phyloP scores from a whole-genome alignment of 2,888 invertebrate species.

The Phragmatobia fuliginosa region DNA sequence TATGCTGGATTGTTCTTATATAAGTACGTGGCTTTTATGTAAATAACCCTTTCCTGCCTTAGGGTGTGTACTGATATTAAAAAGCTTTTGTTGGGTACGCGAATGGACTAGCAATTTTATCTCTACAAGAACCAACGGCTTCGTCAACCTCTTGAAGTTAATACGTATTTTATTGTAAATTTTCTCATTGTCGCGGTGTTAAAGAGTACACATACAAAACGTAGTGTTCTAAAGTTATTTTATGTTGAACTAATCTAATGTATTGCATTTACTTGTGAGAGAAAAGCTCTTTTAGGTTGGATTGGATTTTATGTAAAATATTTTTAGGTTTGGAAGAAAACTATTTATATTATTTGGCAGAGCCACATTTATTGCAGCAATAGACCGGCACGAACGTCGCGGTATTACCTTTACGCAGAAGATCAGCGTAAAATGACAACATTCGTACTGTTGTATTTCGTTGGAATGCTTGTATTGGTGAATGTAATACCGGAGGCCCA shows the following conservation, averaged over 20 bases:
- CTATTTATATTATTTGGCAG: background rate
- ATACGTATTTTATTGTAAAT: slow-evolving; percentile 26
- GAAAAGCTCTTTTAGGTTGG: slow-evolving; percentile 19
- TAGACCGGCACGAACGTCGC: too few species aligned
- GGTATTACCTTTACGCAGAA: too few species aligned
- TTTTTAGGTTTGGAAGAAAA: background rate
- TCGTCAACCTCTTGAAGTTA: slow-evolving; percentile 46
- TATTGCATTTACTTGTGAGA: background rate
- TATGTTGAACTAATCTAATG: slow-evolving; percentile 8
- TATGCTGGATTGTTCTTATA: slow-evolving; percentile 77
- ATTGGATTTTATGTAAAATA: slow-evolving; percentile 21
- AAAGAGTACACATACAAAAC: background rate
- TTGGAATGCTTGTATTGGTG: too few species aligned
- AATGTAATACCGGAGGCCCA: too few species aligned
- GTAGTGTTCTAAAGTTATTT: slow-evolving; percentile 4
- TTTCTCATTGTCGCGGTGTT: slow-evolving; percentile 22
- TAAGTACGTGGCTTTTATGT: slow-evolving; percentile 80
- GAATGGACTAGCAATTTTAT: slow-evolving; percentile 66
- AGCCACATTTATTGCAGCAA: too few species aligned
- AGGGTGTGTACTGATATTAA: slow-evolving; percentile 81
- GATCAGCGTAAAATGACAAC: too few species aligned
- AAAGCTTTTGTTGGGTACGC: slow-evolving; percentile 77
- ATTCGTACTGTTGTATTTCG: too few species aligned
- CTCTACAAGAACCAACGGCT: slow-evolving; percentile 45
- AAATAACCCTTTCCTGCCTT: slow-evolving; percentile 76